Evolutionary conservation across 2,888 invertebrate species (phyloP).

Genomic region (Drosophila quinaria): DNA sequence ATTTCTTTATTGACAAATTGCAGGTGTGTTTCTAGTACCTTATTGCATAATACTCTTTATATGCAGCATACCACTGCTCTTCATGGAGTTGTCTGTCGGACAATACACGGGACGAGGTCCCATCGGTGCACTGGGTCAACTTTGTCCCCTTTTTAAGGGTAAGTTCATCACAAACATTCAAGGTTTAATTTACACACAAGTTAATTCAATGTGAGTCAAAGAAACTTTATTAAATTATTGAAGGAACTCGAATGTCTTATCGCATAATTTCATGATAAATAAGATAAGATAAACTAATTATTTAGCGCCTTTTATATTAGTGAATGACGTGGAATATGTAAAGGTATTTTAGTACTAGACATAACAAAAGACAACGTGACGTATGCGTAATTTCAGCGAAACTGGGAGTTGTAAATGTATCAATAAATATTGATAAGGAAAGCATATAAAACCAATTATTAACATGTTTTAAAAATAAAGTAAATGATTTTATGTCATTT

Average conservation of each 20-base stretch:
- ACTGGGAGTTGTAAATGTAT: neutral
- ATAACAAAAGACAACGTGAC: neutral
- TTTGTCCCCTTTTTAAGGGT: constrained; percentile 98
- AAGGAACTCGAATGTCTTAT: neutral
- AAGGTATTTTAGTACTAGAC: neutral
- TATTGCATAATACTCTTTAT: constrained; percentile 96
- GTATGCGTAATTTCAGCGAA: neutral
- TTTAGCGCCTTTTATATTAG: neutral
- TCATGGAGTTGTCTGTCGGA: constrained; percentile 97
- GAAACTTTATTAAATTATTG: constrained; percentile 3
- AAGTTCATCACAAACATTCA: constrained; percentile 62
- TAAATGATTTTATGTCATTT: neutral
- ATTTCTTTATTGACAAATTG: constrained; percentile 40
- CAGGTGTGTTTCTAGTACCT: constrained; percentile 97
- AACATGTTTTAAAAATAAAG: neutral
- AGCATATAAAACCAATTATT: neutral
- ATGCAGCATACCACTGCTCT: constrained; percentile 96
- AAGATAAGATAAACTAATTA: constrained; percentile 15
- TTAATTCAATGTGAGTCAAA: constrained; percentile 4
- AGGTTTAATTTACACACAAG: neutral
- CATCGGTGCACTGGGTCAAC: constrained; percentile 95
- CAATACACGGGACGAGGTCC: constrained; percentile 97
- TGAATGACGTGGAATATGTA: neutral
- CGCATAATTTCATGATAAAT: neutral
- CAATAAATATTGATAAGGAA: neutral